phyloP scores from a whole-genome alignment of 2,113 vertebrate species.

The Grammomys surdaster region DNA sequence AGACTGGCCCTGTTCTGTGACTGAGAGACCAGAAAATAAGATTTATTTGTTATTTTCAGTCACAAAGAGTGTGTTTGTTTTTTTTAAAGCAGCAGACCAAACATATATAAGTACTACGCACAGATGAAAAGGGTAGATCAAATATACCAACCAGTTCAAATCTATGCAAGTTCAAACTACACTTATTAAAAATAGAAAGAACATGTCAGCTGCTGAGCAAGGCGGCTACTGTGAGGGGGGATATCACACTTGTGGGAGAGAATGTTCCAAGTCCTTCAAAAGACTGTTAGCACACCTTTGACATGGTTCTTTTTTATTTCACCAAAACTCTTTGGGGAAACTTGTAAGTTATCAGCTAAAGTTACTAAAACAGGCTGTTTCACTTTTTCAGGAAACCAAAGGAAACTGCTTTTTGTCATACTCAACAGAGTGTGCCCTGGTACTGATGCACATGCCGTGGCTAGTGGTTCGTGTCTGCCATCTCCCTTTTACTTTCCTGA shows the following conservation, averaged over 20 bases:
- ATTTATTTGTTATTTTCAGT: not conserved
- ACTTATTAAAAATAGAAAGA: slow-evolving; percentile 11
- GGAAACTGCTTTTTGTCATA: not conserved
- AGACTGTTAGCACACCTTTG: not conserved
- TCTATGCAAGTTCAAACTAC: slow-evolving; percentile 1
- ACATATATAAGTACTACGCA: slow-evolving; percentile 18
- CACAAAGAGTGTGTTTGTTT: not conserved
- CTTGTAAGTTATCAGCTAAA: not conserved
- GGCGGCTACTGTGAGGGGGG: not conserved
- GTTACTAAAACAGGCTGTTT: not conserved
- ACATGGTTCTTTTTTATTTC: not conserved
- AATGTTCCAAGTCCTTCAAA: not conserved
- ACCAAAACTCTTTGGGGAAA: not conserved
- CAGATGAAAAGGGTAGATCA: not conserved
- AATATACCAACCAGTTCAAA: slow-evolving; percentile 22
- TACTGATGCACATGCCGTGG: too few species aligned
- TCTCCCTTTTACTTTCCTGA: not conserved
- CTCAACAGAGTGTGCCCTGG: not conserved
- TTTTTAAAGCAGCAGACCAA: not conserved
- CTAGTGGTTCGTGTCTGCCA: not conserved
- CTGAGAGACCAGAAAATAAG: not conserved
- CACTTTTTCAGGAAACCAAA: not conserved
- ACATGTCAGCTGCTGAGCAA: not conserved
- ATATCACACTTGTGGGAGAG: not conserved
- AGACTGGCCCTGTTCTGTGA: not conserved